A percentile compares a stretch with the other conserved stretches of the same genome.
Evolutionary conservation across 2,888 invertebrate species (phyloP).

Genomic region (Cinara cedri): DNA sequence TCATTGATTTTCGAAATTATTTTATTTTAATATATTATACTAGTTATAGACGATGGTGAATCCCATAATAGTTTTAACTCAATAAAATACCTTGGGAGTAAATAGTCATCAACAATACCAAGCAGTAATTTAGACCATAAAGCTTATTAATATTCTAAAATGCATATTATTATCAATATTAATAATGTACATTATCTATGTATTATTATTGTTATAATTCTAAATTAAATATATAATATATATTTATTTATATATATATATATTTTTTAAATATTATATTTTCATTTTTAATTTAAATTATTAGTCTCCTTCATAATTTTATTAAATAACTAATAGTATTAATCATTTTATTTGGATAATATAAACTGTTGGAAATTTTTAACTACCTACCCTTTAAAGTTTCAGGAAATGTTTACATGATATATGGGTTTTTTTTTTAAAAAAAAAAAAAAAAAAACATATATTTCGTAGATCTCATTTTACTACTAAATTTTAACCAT

Average conservation of each 20-base stretch:
- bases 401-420: conserved; percentile 38
- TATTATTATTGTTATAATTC: conserved; percentile 49
- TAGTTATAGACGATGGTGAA: conserved; percentile 35
- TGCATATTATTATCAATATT: conserved; percentile 49
- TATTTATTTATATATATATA: not conserved
- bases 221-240: conserved; percentile 24
- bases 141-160: conserved; percentile 45
- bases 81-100: conserved; percentile 52
- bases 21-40: conserved; percentile 38
- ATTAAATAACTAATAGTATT: conserved; percentile 12
- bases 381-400: conserved; percentile 3
- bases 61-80: conserved; percentile 53
- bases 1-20: conserved; percentile 46
- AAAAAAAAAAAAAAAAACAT: too few relatives aligned
- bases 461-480: conserved; percentile 39
- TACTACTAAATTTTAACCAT: conserved; percentile 33
- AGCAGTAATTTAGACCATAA: conserved; percentile 46
- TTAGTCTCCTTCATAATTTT: conserved; percentile 7
- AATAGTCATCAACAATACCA: conserved; percentile 51
- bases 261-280: conserved; percentile 16
- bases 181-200: conserved; percentile 46
- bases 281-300: not conserved
- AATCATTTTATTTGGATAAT: conserved; percentile 7
- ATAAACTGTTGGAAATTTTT: conserved; percentile 21
- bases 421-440: conserved; percentile 12